Evolutionary conservation across 1,140 invertebrate species (phyloP), one percentile per base, ranked within the genome.

Genomic region (Polypedilum vanderplanki): DNA sequence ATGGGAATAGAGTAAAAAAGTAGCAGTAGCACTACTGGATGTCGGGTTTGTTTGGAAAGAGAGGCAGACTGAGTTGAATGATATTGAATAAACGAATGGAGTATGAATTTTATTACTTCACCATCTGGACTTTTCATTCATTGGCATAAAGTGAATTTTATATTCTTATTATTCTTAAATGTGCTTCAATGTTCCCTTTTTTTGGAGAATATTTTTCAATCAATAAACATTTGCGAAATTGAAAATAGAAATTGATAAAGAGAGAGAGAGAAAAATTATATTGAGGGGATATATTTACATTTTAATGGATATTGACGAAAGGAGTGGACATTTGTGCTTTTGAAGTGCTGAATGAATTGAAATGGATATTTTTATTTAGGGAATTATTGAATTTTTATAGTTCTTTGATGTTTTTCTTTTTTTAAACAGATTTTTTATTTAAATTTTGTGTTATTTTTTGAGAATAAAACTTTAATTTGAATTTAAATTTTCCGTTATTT

Each of bases 41-140:
- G 7, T 57, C 5, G 24, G 24, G 1, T 33, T 33, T 33, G n/a
- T n/a, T 46, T 46, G 15, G 9, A 46, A 46, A 15, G 41, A 15
- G 41, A 8, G 41, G 15, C 15, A 15, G 24, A 33, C 24, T 33
- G 24, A 33, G 46, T 57, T 57, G 12, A 57, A 33, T 33, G n/a
- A 57, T 57, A 57, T 57, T 70, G 65, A 70, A 57, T 57, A 57
- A 57, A 57, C n/a, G 46, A 57, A 70, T 70, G 17, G 65, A 57
- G 65, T 70, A 70, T 70, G 65, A 70, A 70, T 70, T 70, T 70
- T 70, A 70, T 70, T 70, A 22, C 65, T 70, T 70, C 20, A 18
- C 17, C 65, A 70, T 70, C 65, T 70, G 65, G 65, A 70, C 20
- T 70, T 57, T 57, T 15, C 46, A 57, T 57, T 57, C 46, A 57